Evolutionary conservation across 2,888 invertebrate genomes (phyloP), one percentile per base, ranked within the genome.

Genomic region (Clanis bilineata): DNA sequence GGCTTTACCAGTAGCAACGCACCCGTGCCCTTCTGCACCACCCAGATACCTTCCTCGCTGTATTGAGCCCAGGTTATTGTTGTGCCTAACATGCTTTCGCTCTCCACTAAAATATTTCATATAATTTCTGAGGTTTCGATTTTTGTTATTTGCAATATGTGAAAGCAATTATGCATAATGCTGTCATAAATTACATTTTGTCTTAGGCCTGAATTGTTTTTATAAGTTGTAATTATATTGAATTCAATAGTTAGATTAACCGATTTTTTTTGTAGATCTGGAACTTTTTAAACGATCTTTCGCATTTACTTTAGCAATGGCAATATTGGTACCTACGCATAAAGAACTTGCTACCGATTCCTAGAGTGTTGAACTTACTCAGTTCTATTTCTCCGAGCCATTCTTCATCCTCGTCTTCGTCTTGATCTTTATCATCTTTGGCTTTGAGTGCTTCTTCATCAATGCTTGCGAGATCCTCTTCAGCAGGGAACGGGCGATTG

Each of bases 341-440:
- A n/a, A n/a, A n/a, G n/a, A n/a, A n/a, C n/a, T n/a, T n/a, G n/a
- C n/a, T n/a, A n/a, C n/a, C n/a, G n/a, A n/a, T n/a, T n/a, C n/a
- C n/a, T n/a, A n/a, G n/a, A 64, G 7, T 7, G 1, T 1, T 3
- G 2, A 32, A 51, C 79, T 74, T 85, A 95, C 95, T 93, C 62
- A 96, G 88, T 71, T 94, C 93, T 69, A 96, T 85, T 79, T 95
- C 94, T 12, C 90, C 88, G 43, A 86, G 25, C 82, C 84, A 91
- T 36, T 76, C 88, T 63, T 81, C 94, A 93, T 72, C 88, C 74
- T 71, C 90, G 67, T 60, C 93, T 36, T 82, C 95, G 91, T 69
- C 84, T 78, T 58, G 90, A 79, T 80, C 94, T 93, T 67, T 80
- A 38, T 82, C 82, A 62, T 93, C 93, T 55, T 85, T 85, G 1